These are phyloP conservation scores for Abramis brama DNA, from an alignment of 2,113 vertebrate species.

Conservation along the genomic window DNA sequence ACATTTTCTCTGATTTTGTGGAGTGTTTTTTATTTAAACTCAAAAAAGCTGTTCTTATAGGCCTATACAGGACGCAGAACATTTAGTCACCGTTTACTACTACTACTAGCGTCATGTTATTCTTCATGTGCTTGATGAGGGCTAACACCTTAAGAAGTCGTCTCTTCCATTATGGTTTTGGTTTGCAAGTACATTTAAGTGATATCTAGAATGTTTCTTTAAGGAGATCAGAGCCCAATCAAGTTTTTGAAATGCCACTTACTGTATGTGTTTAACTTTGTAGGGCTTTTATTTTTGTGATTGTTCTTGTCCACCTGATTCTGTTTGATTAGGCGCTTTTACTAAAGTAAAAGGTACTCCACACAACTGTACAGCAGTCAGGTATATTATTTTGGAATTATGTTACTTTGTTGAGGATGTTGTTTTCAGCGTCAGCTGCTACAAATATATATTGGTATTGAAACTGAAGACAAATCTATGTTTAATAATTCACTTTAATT, in stretches of 20 bases:
- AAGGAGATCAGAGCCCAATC: neutral
- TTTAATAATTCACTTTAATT: conserved; percentile 24
- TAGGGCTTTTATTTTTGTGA: conserved; percentile 10
- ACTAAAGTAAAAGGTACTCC: conserved; percentile 12
- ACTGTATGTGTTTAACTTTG: neutral
- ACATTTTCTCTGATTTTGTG: conserved; percentile 24
- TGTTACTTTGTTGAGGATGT: conserved; percentile 36
- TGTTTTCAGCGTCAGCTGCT: conserved; percentile 36
- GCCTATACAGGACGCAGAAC: conserved; percentile 7
- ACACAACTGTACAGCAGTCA: conserved; percentile 1
- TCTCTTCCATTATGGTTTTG: conserved; percentile 14
- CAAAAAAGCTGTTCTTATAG: conserved; percentile 27
- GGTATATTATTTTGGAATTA: conserved; percentile 29
- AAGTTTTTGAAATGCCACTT: neutral
- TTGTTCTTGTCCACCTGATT: neutral
- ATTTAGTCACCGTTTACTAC: neutral
- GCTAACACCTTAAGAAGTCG: conserved; percentile 6
- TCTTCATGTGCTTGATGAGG: conserved; percentile 19
- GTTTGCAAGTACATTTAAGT: conserved; percentile 20
- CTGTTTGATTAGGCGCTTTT: conserved; percentile 14
- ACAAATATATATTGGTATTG: conserved; percentile 31
- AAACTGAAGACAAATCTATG: conserved; percentile 24
- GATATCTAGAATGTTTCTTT: neutral
- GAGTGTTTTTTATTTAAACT: conserved; percentile 21
- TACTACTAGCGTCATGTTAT: neutral